A percentile compares a stretch with the other conserved stretches of the same genome.
Conservation (phyloP, 2,797 vertebrate species). For the Alcedo quadribrachys region DNA sequence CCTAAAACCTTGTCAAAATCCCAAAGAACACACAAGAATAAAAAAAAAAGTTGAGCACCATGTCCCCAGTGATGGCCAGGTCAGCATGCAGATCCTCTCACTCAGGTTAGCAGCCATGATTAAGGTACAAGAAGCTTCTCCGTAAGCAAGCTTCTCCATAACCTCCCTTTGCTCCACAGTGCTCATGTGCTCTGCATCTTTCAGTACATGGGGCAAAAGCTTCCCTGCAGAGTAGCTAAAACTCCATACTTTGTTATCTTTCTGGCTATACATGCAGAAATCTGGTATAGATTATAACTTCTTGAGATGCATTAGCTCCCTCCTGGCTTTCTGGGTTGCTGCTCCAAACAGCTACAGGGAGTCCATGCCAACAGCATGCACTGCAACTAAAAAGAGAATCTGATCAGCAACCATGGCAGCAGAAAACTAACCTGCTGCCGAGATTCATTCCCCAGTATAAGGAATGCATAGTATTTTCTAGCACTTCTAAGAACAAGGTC, state of each 20-base stretch:
- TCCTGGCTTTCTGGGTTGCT: not conserved
- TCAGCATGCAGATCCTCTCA: not conserved
- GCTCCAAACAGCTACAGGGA: not conserved
- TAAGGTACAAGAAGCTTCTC: not conserved
- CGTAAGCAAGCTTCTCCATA: rapidly evolving
- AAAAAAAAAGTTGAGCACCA: not conserved
- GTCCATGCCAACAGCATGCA: not conserved
- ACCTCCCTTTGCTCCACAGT: not conserved
- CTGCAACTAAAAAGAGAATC: not conserved
- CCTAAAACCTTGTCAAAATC: not conserved
- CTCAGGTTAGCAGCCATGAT: not conserved
- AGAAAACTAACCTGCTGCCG: not conserved
- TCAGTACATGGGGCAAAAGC: not conserved
- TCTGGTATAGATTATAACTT: not conserved
- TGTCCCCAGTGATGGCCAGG: not conserved
- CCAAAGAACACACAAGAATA: not conserved
- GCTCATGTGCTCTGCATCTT: not conserved
- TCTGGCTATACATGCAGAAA: not conserved
- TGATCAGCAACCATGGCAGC: not conserved
- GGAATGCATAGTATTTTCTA: rapidly evolving
- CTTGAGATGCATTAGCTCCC: not conserved
- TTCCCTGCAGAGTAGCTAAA: not conserved
- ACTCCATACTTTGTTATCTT: not conserved
- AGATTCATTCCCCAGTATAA: not conserved
- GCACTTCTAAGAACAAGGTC: not conserved